Conservation (phyloP, 2,888 invertebrate genomes). For the Heterodera filipjevi region DNA sequence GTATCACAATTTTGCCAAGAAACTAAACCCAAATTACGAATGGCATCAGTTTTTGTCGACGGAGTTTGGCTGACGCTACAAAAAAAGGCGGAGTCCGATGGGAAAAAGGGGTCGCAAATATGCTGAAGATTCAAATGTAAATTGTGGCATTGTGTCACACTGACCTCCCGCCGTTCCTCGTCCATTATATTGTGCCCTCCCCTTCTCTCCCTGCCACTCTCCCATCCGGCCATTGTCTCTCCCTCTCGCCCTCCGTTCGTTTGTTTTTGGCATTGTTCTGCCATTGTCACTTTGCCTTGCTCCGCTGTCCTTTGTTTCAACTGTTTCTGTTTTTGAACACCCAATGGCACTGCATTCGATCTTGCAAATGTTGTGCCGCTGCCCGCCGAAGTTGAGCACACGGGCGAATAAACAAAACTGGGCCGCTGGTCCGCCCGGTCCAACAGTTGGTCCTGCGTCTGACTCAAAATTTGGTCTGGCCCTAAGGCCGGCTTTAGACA, state of each 20-base stretch:
- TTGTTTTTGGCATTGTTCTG: background rate
- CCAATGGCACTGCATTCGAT: background rate
- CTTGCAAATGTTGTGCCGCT: background rate
- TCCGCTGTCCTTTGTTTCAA: background rate
- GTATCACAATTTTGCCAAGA: background rate
- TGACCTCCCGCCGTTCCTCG: background rate
- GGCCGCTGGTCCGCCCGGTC: background rate
- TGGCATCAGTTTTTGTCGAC: constrained; percentile 9
- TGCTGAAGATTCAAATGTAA: background rate
- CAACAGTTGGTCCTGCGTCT: background rate
- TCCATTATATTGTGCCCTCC: background rate
- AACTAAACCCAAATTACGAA: background rate
- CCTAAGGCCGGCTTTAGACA: background rate
- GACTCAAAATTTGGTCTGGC: background rate
- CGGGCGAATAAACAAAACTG: background rate
- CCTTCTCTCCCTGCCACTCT: background rate
- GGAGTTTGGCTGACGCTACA: background rate
- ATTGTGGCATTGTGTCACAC: no score
- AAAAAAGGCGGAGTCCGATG: background rate
- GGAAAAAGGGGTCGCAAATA: constrained; percentile 12
- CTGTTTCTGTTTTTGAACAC: background rate
- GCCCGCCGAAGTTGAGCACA: background rate
- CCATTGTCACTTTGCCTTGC: background rate
- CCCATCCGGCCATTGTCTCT: background rate
- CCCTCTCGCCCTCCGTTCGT: background rate